These are phyloP conservation scores for Nematolebias whitei DNA, from an alignment of 2,113 vertebrate genomes.

Conservation along the genomic window DNA sequence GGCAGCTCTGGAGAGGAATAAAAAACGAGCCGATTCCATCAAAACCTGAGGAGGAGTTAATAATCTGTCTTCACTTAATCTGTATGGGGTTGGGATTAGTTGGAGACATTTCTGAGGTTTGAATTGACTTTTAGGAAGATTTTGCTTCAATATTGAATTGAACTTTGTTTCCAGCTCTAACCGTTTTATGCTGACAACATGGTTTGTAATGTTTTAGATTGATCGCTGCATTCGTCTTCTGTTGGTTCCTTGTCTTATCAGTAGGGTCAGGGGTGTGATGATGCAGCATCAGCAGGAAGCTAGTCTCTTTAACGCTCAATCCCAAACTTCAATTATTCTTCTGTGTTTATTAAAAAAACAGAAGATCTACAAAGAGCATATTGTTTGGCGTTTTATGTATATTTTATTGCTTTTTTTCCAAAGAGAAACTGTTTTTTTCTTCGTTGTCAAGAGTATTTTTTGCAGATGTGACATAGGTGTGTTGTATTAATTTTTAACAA, in stretches of 20 bases:
- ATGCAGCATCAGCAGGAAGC: slow-evolving; percentile 15
- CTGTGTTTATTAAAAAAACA: slow-evolving; percentile 17
- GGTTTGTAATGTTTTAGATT: not conserved
- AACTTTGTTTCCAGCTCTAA: too few relatives aligned
- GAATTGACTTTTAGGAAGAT: too few relatives aligned
- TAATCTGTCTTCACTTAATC: too few relatives aligned
- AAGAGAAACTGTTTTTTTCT: not conserved
- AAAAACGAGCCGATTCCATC: slow-evolving; percentile 10
- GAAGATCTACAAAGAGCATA: not conserved
- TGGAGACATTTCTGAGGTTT: not conserved
- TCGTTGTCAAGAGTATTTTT: too few relatives aligned
- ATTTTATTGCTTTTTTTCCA: not conserved
- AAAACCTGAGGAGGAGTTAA: slow-evolving; percentile 33
- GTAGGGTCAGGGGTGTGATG: slow-evolving; percentile 45
- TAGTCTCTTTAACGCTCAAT: not conserved
- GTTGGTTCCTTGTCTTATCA: slow-evolving; percentile 11
- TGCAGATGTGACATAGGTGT: not conserved
- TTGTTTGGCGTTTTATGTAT: not conserved
- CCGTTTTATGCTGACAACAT: not conserved
- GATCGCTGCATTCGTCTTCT: not conserved
- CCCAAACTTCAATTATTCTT: slow-evolving; percentile 13
- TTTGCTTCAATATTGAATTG: too few relatives aligned
- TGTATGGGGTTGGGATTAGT: not conserved
- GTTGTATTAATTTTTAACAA: slow-evolving; percentile 9
- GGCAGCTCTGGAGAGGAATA: slow-evolving; percentile 39